Evolutionary conservation across 64 coral and sea anemone genomes (phyloP).

Genomic region (Anthopleura sola): DNA sequence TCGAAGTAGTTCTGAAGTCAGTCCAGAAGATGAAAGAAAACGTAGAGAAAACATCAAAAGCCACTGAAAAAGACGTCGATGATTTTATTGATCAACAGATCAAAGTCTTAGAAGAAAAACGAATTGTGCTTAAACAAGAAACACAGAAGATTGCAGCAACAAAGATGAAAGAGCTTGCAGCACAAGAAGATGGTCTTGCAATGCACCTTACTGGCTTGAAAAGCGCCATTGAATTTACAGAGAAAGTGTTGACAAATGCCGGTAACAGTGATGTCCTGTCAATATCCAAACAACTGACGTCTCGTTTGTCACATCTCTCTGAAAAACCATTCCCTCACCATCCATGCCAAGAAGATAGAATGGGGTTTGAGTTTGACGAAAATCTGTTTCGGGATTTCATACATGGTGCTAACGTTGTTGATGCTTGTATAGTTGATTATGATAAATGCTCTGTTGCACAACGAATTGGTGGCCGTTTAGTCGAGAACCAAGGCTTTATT

Average conservation of each 20-base stretch:
- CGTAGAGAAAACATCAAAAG: background rate
- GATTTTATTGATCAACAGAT: background rate
- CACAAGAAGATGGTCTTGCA: slow-evolving; percentile 6
- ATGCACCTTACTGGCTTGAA: background rate
- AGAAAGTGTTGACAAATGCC: background rate
- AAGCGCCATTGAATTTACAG: slow-evolving; percentile 10
- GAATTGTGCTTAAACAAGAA: background rate
- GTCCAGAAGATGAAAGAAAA: slow-evolving; percentile 11
- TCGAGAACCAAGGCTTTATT: background rate
- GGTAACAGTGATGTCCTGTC: slow-evolving; percentile 7
- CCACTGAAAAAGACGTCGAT: slow-evolving; percentile 8
- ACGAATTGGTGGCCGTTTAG: background rate
- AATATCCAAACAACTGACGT: background rate
- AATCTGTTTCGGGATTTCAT: background rate
- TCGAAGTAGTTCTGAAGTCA: background rate
- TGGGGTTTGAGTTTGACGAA: background rate
- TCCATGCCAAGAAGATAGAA: background rate
- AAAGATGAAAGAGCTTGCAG: background rate
- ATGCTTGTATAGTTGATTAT: background rate
- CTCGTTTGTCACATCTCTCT: background rate
- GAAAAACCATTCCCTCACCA: background rate
- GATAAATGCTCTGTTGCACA: background rate
- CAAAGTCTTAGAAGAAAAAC: background rate
- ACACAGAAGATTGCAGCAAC: background rate
- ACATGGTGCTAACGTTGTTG: background rate